Base-by-base conservation (phyloP, 2,888 invertebrate species). In the Psylliodes chrysocephalus region DNA sequence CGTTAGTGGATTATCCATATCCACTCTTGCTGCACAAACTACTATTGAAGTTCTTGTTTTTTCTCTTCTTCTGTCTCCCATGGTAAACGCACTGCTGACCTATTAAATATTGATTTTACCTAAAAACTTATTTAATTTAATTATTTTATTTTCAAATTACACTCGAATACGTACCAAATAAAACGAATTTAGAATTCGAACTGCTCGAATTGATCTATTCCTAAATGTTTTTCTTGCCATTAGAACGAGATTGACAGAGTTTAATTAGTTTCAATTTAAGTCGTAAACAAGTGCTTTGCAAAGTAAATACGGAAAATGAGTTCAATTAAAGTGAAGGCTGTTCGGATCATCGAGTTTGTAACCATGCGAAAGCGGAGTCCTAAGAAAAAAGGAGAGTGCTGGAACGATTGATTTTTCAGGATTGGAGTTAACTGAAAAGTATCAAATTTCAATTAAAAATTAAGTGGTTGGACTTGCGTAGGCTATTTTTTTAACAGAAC, bases 191-290 rank as follows among this genome's bases (percentile, higher is more conserved):
- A 17, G 40, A 18, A 19, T 44, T 44, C 8, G n/a, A 19, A 19
- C 10, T 19, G 18, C 44, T 35, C 14, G 35, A 35, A 35, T n/a
- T 12, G 12, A 6, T 35, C 30, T 8, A 30, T 10, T 14, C 14
- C 10, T 14, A 7, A 3, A 14, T 38, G 38, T 38, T 38, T 42
- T 15, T 42, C 18, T 15, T 18, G 18, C 2, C 6, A 14, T 49
- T 49, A 12, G 28, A 30, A 17, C 15, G 35, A 52, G 22, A 35
- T 19, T 38, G 52, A 52, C 52, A 52, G 35, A 35, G 5, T 52
- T 52, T 52, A 52, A 52, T 52, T 52, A 52, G 38, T 52, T 52
- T 38, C 52, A 19, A 35, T 35, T 35, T 49, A 38, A 52, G 52
- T 52, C 19, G 52, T 52, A 52, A 52, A 52, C 52, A 52, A 52